Evolutionary conservation across 2,113 vertebrate genomes (phyloP), one percentile per base, ranked within the genome.

Genomic region (Myotis brandtii): DNA sequence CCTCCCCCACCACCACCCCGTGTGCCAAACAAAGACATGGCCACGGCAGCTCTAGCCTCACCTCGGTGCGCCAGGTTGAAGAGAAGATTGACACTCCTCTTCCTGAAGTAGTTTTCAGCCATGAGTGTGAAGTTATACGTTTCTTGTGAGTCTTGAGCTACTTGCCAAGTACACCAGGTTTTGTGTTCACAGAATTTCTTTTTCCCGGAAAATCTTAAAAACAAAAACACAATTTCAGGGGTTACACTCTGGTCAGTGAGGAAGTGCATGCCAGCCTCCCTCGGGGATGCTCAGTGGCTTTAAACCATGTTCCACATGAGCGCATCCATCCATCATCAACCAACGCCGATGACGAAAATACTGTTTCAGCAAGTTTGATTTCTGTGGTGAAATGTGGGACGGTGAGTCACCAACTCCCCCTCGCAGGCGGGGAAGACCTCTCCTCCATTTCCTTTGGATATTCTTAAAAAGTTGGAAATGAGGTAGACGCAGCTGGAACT

Each of bases 21-120:
- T 11, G 5, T n/a, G n/a, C 73, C 50, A 30, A 84, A 70, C 46
- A 34, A 14, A 20, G 17, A 32, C 5, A 1, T 1, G 27, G 6
- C 52, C 75, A 52, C 11, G 20, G 18, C 4, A 8, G 20, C 0
- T 7, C 0, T 9, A 23, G 5, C 23, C 98, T 98, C 97, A 99
- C 99, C 96, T 98, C 95, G 98, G 34, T 98, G 94, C 72, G 95
- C 62, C 82, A 98, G 70, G 90, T 98, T 77, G 95, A 99, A 98
- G 73, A 48, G 5, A 73, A 97, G 40, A 6, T 0, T 82, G 81
- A 96, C 95, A 27, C 93, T 95, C 93, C 95, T 97, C 54, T 94
- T 97, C 79, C 98, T 98, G 18, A 99, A 69, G 2, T 52, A 0
- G 56, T 99, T 99, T 97, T 97, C 94, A 79, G 98, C 96, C 16